Evolutionary conservation across 2,797 vertebrate species (phyloP), one percentile per base, ranked within the genome.

Genomic region (Gallinago nigripennis): DNA sequence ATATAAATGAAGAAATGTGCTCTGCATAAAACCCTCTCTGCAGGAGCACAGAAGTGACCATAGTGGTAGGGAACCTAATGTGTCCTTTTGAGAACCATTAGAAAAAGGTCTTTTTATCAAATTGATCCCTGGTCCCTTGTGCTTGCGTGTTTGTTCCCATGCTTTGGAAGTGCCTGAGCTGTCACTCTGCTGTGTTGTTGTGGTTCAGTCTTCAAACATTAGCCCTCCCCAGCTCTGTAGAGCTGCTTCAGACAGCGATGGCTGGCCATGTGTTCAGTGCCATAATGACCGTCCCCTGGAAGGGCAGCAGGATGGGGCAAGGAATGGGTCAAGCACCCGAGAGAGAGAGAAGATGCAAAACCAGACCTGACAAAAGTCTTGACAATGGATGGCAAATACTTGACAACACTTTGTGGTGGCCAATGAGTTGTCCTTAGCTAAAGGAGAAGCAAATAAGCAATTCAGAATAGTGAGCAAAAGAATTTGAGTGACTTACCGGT

Each of bases 1-100:
- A 89, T 96, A 45, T 31, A 53, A 84, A 91, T 75, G 70, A 84
- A 68, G 48, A 88, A 39, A 82, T 82, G 19, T 46, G 33, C 64
- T 80, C 86, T 50, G 21, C 75, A 8, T 75, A 14, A 78, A 94
- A 85, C 33, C 3, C 1, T 60, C 60, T 89, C 50, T 54, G 71
- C 57, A 82, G 27, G 65, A 90, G 11, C 6, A 14, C 63, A 45
- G 77, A 82, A 93, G 71, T 24, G 12, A 70, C 50, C 0, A 1
- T 7, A 70, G 70, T 71, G 54, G n/a, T 41, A 80, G 63, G 30
- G 63, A 82, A 41, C 71, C 33, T 90, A 45, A 83, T 14, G 3
- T 39, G 19, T 54, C 33, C 25, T 87, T 94, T 81, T 84, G 82
- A 65, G 56, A 92, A 76, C 28, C 23, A 4, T 65, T 88, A 20